Conservation (phyloP, 2,888 invertebrate genomes). For the Spilosoma lubricipeda region DNA sequence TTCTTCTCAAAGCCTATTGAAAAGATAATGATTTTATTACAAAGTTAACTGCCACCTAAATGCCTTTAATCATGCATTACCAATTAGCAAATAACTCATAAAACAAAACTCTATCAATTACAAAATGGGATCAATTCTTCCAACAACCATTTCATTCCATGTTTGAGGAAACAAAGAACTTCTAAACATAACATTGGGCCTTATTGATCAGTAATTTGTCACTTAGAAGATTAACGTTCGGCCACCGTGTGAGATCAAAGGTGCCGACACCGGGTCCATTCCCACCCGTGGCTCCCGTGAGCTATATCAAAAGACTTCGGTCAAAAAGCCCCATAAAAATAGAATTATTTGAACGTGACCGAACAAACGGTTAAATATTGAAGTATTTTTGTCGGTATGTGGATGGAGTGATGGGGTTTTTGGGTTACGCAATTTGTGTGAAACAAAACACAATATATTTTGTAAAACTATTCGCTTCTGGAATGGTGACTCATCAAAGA, state of each 20-base stretch:
- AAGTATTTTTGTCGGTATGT: conserved; percentile 21
- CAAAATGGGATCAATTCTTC: conserved; percentile 35
- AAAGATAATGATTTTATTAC: background rate
- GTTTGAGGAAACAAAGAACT: conserved; percentile 46
- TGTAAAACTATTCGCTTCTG: background rate
- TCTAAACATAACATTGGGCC: conserved; percentile 39
- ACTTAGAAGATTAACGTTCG: conserved; percentile 66
- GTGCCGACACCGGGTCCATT: conserved; percentile 29
- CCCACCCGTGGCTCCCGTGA: conserved; percentile 40
- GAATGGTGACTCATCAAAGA: background rate
- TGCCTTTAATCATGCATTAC: conserved; percentile 19
- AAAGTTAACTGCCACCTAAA: background rate
- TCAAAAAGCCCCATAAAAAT: conserved; percentile 60
- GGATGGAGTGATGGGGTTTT: conserved; percentile 4
- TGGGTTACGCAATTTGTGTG: conserved; percentile 7
- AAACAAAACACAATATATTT: background rate
- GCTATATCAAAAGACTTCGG: conserved; percentile 61
- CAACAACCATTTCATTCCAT: conserved; percentile 41
- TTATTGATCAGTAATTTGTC: conserved; percentile 71
- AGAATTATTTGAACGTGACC: conserved; percentile 59
- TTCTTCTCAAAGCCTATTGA: background rate
- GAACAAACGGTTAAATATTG: conserved; percentile 20
- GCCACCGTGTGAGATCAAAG: conserved; percentile 79
- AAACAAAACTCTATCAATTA: conserved; percentile 14
- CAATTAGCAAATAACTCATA: conserved; percentile 9